Base-by-base conservation (phyloP, 2,797 vertebrate species). In the Tachyglossus aculeatus region DNA sequence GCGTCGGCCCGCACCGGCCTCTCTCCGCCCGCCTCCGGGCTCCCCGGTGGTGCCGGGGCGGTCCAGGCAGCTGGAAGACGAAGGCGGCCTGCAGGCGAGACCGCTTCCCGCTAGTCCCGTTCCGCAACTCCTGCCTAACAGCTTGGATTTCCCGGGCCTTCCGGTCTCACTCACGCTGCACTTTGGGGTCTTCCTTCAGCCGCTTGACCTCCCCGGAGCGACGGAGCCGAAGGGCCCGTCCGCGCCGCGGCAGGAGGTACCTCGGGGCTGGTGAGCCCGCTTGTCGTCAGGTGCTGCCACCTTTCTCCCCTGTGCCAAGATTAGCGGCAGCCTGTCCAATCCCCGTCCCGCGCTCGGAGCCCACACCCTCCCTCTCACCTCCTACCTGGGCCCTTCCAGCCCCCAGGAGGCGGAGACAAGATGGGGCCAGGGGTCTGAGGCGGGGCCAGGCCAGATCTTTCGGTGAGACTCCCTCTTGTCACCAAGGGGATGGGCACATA, bases 391-490 rank as follows among this genome's bases (percentile, higher is more conserved):
- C n/a, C n/a, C 47, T 37, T n/a, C 22, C 22, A 38, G 60, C 51
- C 55, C 29, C 22, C 12, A 18, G 27, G 61, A 69, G 68, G 71
- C 1, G 50, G 80, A 52, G 56, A 56, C 58, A 41, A n/a, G 25
- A 61, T 47, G 9, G 1, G 31, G 43, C 55, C 37, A 0, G 1
- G 40, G 67, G 72, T 47, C 53, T 38, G 32, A 54, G 31, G 73
- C 24, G 24, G 63, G 33, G 21, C 16, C n/a, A 16, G n/a, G 29
- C 4, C 19, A 21, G 21, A 43, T 36, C 77, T 70, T 48, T 75
- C 72, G 75, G 73, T 15, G 55, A 68, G 41, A 53, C 68, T 1
- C 4, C 51, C 54, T 66, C 58, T 68, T 40, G 22, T 34, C 16
- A 19, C 45, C 7, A n/a, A n/a, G n/a, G 36, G 6, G 12, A 15